Evolutionary conservation across 2,113 vertebrate genomes (phyloP).

Genomic region (Tachuris rubrigastra): DNA sequence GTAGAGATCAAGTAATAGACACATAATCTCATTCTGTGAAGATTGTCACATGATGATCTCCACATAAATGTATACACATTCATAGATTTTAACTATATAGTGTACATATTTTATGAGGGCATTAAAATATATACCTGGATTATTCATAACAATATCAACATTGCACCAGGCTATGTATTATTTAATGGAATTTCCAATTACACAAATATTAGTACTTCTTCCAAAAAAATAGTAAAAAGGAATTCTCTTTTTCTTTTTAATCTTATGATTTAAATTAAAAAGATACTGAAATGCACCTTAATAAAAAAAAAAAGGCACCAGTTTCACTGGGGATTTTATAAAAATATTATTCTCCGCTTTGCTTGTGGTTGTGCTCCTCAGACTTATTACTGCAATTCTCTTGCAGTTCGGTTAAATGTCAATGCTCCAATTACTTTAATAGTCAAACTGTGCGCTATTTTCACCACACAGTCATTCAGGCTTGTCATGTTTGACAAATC

Average conservation of each 20-base stretch:
- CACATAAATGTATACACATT: neutral
- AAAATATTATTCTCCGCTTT: slow-evolving; percentile 2
- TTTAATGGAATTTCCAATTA: neutral
- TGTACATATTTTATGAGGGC: neutral
- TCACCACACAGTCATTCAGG: slow-evolving; percentile 60
- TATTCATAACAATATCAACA: neutral
- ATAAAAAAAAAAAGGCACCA: neutral
- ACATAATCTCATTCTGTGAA: neutral
- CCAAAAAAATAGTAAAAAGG: neutral
- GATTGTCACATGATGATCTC: neutral
- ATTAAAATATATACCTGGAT: neutral
- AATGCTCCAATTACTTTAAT: slow-evolving; percentile 73
- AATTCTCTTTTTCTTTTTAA: neutral
- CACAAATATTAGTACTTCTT: neutral
- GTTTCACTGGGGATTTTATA: neutral
- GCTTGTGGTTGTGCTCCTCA: slow-evolving; percentile 3
- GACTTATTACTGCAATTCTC: slow-evolving; percentile 57
- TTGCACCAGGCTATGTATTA: neutral
- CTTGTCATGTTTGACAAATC: slow-evolving; percentile 72
- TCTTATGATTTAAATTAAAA: neutral
- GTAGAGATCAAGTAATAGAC: neutral
- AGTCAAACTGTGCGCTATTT: slow-evolving; percentile 67
- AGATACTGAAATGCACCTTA: neutral
- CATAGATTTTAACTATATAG: neutral
- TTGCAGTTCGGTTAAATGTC: slow-evolving; percentile 65